phyloP scores from a whole-genome alignment of 2,888 invertebrate species.

The Theretra japonica region DNA sequence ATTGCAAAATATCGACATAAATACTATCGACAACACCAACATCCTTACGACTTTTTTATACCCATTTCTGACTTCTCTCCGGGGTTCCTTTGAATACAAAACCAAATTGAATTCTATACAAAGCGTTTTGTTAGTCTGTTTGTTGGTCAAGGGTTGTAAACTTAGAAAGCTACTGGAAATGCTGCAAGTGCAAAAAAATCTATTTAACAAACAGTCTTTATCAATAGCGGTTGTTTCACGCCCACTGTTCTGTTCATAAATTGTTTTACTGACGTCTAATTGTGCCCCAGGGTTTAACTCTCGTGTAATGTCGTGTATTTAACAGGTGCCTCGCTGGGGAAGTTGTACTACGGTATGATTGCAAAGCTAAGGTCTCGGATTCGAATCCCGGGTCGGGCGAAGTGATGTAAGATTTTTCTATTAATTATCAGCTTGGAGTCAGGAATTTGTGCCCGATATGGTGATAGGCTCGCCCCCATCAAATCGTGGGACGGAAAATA shows the following conservation, averaged over 20 bases:
- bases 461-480: too few species aligned
- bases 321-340: too few species aligned
- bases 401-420: too few species aligned
- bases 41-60: slow-evolving; percentile 5
- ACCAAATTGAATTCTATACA: slow-evolving; percentile 22
- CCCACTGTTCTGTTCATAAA: neutral
- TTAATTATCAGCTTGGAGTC: too few species aligned
- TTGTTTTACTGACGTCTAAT: too few species aligned
- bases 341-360: too few species aligned
- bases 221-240: neutral
- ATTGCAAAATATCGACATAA: neutral
- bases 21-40: neutral
- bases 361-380: too few species aligned
- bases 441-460: too few species aligned
- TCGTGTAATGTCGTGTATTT: too few species aligned
- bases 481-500: too few species aligned
- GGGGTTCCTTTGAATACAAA: slow-evolving; percentile 25
- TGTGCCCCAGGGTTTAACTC: too few species aligned
- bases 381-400: too few species aligned
- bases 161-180: slow-evolving; percentile 24
- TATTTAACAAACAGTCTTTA: neutral
- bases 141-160: slow-evolving; percentile 26
- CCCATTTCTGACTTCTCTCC: slow-evolving; percentile 16
- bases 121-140: slow-evolving; percentile 22
- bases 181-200: slow-evolving; percentile 16